A percentile compares a stretch with the other conserved stretches of the same genome.
These are phyloP conservation scores for Chrysogorgia sp. DNA, from an alignment of 92 coral and sea anemone species.

Conservation along the genomic window DNA sequence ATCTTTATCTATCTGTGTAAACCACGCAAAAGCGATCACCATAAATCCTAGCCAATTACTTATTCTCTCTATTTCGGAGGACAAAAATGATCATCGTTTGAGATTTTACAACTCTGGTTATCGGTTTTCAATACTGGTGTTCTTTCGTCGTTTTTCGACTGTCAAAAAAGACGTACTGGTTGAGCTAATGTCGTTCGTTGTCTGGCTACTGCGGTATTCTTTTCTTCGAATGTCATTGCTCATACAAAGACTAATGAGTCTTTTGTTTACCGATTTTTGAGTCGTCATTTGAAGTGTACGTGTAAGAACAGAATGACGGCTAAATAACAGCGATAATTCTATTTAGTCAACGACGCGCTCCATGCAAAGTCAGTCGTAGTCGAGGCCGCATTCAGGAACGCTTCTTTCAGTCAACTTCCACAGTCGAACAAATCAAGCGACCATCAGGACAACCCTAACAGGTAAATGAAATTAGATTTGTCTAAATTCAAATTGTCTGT, in stretches of 20 bases:
- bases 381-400: neutral
- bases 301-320: slow-evolving; percentile 16
- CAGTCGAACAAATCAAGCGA: neutral
- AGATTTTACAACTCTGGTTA: too few relatives aligned
- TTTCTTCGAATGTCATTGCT: neutral
- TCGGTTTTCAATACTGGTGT: too few relatives aligned
- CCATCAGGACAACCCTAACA: neutral
- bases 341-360: neutral
- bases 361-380: neutral
- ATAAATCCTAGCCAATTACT: slow-evolving; percentile 1
- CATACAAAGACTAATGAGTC: slow-evolving; percentile 34
- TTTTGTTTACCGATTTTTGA: slow-evolving; percentile 33
- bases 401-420: neutral
- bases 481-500: neutral
- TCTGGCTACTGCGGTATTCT: neutral
- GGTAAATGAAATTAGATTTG: slow-evolving; percentile 14
- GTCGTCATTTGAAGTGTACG: slow-evolving; percentile 22
- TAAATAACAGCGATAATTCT: neutral
- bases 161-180: neutral
- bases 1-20: slow-evolving; percentile 29
- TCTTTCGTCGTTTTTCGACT: neutral
- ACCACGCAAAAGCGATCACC: slow-evolving; percentile 15
- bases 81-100: neutral
- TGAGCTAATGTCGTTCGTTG: neutral
- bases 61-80: neutral